These are phyloP conservation scores for Gandaritis pyraliata DNA, from an alignment of 2,888 invertebrate genomes.

Conservation along the genomic window DNA sequence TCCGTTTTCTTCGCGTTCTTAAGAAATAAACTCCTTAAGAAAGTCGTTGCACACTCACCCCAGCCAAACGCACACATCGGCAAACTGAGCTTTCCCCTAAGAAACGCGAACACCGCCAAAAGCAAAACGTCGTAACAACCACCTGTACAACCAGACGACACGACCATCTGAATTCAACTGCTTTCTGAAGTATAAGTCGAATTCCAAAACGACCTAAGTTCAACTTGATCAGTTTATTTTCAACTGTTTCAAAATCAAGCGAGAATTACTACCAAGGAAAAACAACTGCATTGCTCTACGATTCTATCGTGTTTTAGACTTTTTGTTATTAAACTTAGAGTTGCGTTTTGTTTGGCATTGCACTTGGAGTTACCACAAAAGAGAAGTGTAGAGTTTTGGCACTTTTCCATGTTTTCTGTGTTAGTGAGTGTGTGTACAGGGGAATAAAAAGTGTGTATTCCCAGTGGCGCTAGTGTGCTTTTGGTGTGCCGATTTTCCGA, in stretches of 20 bases:
- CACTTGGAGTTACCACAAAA: conserved; percentile 40
- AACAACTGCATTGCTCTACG: conserved; percentile 43
- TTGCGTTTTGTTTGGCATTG: conserved; percentile 37
- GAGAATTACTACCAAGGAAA: conserved; percentile 42
- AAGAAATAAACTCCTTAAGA: conserved; percentile 79
- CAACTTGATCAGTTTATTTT: conserved; percentile 31
- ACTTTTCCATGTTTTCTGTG: conserved; percentile 64
- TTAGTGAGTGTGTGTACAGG: conserved; percentile 59
- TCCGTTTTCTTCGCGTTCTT: conserved; percentile 81
- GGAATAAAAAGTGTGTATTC: conserved; percentile 60
- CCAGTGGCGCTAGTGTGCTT: conserved; percentile 73
- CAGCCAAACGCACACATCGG: conserved; percentile 57
- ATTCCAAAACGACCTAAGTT: conserved; percentile 47
- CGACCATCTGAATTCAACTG: conserved; percentile 31
- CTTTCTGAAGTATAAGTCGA: background rate
- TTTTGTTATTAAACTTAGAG: background rate
- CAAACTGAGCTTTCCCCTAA: conserved; percentile 44
- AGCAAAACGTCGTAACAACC: conserved; percentile 51
- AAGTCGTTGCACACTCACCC: conserved; percentile 64
- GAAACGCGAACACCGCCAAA: conserved; percentile 42
- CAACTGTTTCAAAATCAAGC: conserved; percentile 44
- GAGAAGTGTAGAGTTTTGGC: conserved; percentile 58
- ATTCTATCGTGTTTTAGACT: conserved; percentile 37
- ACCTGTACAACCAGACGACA: conserved; percentile 9
- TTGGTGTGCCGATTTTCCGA: conserved; percentile 49